Evolutionary conservation across 1,140 invertebrate species (phyloP), one percentile per base, ranked within the genome.

Genomic region (Nilaparvata lugens): DNA sequence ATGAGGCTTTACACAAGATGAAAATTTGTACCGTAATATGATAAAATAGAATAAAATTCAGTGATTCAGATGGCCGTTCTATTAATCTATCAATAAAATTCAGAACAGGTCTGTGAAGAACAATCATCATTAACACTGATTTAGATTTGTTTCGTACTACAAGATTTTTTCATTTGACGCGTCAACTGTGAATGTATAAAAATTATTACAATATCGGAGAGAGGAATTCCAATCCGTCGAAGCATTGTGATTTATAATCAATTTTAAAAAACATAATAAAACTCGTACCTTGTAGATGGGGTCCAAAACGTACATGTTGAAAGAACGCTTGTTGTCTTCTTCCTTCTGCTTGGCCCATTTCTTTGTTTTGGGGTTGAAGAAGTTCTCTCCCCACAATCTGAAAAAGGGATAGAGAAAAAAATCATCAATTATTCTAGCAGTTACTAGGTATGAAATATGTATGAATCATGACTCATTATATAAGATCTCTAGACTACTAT

Each of bases 301-400:
- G 69, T 97, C 94, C 76, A 99, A 79, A 66, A 99, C 92, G 75
- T 98, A 99, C 86, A 98, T 96, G 72, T 86, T 91, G 84, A 99
- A 99, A 2, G 96, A 97, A 69, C 97, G 86, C 73, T 95, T 95
- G 81, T 94, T 93, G 65, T 93, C 89, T 25, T 77, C 78, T 70
- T 91, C 86, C 78, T 91, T 92, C 70, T 87, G 84, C 74, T 95
- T 98, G 21, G 87, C 80, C 97, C 97, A 99, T 73, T 99, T 99
- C 85, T 98, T 98, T 61, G 93, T 95, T 71, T 90, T 91, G 52
- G 89, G 79, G 67, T 97, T 97, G 81, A 97, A 99, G 84, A 98
- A 99, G 73, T 95, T 97, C 76, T 99, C 96, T 73, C 97, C 97
- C 91, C 91, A 99, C 19, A 95, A 74, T 67, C 79, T 81, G 58